Conservation (phyloP, 2,797 vertebrate species). For the Podargus strigoides region DNA sequence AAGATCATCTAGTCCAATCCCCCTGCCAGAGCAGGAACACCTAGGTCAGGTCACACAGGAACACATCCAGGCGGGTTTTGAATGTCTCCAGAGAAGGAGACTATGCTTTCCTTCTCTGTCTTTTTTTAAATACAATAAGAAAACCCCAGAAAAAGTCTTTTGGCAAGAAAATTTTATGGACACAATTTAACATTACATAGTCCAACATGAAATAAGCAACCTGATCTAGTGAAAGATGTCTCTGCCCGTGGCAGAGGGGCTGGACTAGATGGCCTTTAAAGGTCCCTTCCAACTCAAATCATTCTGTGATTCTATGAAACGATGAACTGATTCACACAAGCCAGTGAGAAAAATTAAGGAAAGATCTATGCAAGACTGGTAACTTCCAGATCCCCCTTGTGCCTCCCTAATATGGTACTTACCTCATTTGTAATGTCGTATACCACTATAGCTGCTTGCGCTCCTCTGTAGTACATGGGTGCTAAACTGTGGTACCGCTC, state of each 20-base stretch:
- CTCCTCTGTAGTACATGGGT: constrained; percentile 99
- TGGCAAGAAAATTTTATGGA: background rate
- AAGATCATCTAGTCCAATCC: no score
- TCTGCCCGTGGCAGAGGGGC: background rate
- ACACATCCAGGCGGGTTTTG: no score
- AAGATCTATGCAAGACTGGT: background rate
- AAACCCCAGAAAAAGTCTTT: background rate
- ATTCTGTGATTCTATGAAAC: background rate
- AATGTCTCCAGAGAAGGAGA: no score
- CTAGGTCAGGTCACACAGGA: no score
- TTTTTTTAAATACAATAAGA: background rate
- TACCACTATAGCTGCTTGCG: constrained; percentile 98
- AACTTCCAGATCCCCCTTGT: background rate
- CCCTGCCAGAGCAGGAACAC: no score
- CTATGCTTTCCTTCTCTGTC: no score
- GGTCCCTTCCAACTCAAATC: background rate
- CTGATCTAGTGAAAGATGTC: background rate
- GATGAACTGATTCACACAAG: background rate
- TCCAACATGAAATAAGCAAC: background rate
- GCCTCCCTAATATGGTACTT: constrained; percentile 43
- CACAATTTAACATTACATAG: background rate
- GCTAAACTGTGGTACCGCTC: constrained; percentile 98
- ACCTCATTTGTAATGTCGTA: constrained; percentile 99
- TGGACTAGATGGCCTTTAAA: background rate
- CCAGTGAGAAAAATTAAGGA: background rate